Percentiles rank a stretch among this genome's conserved stretches.
Conservation (phyloP, 2,797 vertebrate species). For the Sarcoramphus papa region DNA sequence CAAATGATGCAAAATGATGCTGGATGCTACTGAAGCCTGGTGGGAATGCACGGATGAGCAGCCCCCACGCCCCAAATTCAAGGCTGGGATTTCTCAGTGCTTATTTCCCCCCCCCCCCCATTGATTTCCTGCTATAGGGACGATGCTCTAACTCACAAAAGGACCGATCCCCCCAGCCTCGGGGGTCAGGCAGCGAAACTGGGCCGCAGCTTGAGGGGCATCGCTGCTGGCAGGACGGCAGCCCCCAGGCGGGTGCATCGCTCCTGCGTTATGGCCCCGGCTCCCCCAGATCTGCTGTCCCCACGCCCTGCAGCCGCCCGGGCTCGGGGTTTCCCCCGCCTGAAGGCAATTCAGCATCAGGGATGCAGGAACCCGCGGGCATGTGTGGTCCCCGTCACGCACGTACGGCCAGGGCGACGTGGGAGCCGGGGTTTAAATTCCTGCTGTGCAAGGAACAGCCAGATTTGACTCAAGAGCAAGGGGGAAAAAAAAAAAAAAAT, state of each 20-base stretch:
- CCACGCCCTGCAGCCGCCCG: not conserved
- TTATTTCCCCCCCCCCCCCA: rapidly evolving
- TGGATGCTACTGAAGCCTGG: not conserved
- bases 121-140: not conserved
- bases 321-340: not conserved
- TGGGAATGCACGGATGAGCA: rapidly evolving
- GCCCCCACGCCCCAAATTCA: not conserved
- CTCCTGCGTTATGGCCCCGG: not conserved
- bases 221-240: not conserved
- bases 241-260: rapidly evolving
- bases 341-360: not conserved
- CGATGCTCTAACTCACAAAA: not conserved
- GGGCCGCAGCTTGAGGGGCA: not conserved
- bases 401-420: rapidly evolving
- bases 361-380: rapidly evolving
- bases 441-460: not conserved
- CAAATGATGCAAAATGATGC: not conserved
- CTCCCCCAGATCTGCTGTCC: not conserved
- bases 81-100: not conserved
- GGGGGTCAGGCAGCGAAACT: rapidly evolving
- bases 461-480: conserved; percentile 5
- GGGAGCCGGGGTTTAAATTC: not conserved
- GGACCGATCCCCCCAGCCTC: rapidly evolving
- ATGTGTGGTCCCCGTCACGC: rapidly evolving
- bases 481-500: not conserved